Evolutionary conservation across 2,113 vertebrate species (phyloP).

Genomic region (Aramus guarauna): DNA sequence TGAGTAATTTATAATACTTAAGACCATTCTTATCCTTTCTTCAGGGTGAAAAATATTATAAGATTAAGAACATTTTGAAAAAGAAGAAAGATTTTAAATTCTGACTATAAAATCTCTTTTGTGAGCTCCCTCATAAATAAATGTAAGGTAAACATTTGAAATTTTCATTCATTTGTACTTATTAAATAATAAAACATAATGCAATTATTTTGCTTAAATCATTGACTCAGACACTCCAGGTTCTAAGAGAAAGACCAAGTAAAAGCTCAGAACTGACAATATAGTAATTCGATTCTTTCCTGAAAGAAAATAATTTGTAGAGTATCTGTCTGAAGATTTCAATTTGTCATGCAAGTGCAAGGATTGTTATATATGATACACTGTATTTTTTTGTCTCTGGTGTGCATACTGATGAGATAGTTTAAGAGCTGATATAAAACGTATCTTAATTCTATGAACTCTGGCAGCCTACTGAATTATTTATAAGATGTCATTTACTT

Average conservation of each 20-base stretch:
- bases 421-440: background rate
- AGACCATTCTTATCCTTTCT: background rate
- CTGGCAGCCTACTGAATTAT: conserved; percentile 34
- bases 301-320: background rate
- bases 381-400: background rate
- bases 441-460: conserved; percentile 22
- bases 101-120: background rate
- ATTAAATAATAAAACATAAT: background rate
- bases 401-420: background rate
- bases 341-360: background rate
- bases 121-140: background rate
- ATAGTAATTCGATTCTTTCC: background rate
- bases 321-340: background rate
- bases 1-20: background rate
- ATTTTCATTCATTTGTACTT: background rate
- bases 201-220: background rate
- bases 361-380: background rate
- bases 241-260: background rate
- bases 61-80: background rate
- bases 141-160: background rate
- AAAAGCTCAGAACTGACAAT: background rate
- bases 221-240: background rate
- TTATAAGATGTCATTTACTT: conserved; percentile 18
- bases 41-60: background rate
- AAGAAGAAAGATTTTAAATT: background rate